phyloP scores from a whole-genome alignment of 2,797 vertebrate genomes.

The Salmo trutta region DNA sequence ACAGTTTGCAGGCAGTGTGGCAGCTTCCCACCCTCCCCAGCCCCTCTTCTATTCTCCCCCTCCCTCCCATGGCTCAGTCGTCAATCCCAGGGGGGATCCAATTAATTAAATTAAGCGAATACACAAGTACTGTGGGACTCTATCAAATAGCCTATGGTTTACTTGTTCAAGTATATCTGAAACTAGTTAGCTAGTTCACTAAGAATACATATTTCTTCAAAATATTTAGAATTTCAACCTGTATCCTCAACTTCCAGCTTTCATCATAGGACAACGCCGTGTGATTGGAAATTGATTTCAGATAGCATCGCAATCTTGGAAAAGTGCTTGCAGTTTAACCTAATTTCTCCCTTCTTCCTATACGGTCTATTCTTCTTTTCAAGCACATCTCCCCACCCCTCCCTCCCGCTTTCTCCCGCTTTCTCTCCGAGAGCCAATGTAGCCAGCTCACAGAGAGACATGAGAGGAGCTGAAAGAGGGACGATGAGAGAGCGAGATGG shows the following conservation, averaged over 20 bases:
- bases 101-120: constrained; percentile 76
- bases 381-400: not conserved
- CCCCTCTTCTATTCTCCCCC: constrained; percentile 57
- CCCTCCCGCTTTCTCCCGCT: not conserved
- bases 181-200: constrained; percentile 35
- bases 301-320: not conserved
- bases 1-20: constrained; percentile 54
- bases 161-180: constrained; percentile 4
- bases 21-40: constrained; percentile 12
- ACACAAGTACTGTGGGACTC: constrained; percentile 70
- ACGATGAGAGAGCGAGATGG: no score
- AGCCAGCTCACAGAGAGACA: constrained; percentile 39
- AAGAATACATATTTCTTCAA: not conserved
- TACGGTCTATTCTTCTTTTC: no score
- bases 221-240: not conserved
- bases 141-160: not conserved
- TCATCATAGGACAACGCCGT: constrained; percentile 39
- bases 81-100: constrained; percentile 70
- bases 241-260: constrained; percentile 23
- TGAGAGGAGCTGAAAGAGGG: constrained; percentile 34
- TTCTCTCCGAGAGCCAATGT: not conserved
- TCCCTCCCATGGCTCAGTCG: constrained; percentile 48
- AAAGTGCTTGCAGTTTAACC: not conserved
- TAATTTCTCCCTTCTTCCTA: not conserved
- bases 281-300: not conserved